Evolutionary conservation across 2,113 vertebrate genomes (phyloP).

Genomic region (Probosciger aterrimus): DNA sequence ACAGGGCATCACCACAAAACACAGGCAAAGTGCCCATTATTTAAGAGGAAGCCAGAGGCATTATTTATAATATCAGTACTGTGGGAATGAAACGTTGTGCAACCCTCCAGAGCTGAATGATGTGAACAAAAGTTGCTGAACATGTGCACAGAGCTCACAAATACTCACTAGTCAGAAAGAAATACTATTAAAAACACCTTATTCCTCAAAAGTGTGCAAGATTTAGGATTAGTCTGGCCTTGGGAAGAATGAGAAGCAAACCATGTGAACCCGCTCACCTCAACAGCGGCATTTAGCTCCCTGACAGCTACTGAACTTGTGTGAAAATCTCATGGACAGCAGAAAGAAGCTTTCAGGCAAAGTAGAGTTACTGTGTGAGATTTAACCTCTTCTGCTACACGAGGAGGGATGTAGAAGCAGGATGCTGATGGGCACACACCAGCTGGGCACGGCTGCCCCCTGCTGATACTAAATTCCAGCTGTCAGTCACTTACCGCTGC

Average conservation of each 20-base stretch:
- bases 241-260: background rate
- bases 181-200: background rate
- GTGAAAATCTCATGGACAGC: background rate
- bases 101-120: background rate
- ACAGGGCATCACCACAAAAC: background rate
- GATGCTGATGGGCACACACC: background rate
- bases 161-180: background rate
- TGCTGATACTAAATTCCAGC: background rate
- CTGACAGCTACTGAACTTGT: background rate
- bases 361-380: accelerated
- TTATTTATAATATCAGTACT: background rate
- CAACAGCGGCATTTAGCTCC: background rate
- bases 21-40: background rate
- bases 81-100: background rate
- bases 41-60: background rate
- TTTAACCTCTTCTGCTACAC: background rate
- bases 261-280: accelerated
- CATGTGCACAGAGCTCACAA: background rate
- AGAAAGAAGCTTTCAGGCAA: background rate
- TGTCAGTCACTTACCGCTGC: slow-evolving; percentile 76
- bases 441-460: slow-evolving; percentile 9
- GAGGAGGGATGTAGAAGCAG: background rate
- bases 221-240: background rate
- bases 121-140: background rate
- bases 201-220: background rate